These are phyloP conservation scores for Myotis findleyi DNA, from an alignment of 2,797 vertebrate genomes.

Conservation along the genomic window DNA sequence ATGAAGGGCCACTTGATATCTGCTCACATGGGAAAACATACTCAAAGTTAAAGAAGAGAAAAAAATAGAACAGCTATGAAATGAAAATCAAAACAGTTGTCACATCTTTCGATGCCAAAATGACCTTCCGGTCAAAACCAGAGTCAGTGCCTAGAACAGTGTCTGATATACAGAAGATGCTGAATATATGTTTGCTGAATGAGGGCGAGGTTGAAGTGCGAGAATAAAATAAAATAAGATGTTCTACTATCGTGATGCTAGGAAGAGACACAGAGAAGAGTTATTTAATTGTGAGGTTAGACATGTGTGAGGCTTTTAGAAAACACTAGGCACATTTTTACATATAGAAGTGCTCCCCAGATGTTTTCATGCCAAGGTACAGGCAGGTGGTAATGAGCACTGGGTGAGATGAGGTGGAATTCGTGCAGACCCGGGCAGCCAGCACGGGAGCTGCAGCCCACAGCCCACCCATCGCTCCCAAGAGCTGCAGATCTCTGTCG, in stretches of 20 bases:
- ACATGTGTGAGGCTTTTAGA: background rate
- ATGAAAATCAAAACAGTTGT: background rate
- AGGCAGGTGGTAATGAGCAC: background rate
- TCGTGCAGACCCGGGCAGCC: background rate
- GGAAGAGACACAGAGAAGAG: background rate
- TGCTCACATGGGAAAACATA: background rate
- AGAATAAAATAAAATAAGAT: background rate
- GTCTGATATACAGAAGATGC: background rate
- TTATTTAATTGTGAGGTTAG: background rate
- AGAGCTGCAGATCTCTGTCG: background rate
- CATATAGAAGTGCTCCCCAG: background rate
- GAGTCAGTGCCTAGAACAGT: background rate
- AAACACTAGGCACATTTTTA: background rate
- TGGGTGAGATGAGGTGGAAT: background rate
- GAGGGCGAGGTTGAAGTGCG: background rate
- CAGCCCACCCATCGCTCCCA: rapidly evolving
- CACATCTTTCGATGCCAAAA: background rate
- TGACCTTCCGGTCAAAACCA: background rate
- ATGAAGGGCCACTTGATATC: background rate
- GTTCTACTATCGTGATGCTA: background rate
- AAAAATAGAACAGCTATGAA: background rate
- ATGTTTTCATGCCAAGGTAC: background rate
- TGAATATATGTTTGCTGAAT: background rate
- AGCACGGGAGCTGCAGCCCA: background rate
- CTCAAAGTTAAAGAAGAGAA: background rate